Conservation (phyloP, 2,888 invertebrate genomes). For the Craniophora ligustri region DNA sequence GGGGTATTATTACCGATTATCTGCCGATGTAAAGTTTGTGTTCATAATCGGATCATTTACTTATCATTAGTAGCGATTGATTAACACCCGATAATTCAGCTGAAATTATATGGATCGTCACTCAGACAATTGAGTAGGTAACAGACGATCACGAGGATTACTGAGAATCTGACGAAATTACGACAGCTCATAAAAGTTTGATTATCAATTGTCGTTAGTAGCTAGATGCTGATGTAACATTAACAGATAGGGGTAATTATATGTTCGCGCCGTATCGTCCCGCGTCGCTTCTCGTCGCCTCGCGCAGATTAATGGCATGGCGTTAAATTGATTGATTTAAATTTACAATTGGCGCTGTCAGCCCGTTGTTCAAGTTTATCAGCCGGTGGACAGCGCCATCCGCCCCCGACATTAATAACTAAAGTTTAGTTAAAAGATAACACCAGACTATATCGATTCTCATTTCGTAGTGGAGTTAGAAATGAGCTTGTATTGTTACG, state of each 20-base stretch:
- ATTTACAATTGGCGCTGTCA: constrained; percentile 29
- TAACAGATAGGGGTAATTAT: constrained; percentile 32
- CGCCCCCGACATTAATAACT: constrained; percentile 22
- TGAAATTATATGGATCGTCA: too few relatives aligned
- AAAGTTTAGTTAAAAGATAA: constrained; percentile 44
- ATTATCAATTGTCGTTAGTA: constrained; percentile 48
- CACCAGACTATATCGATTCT: constrained; percentile 5
- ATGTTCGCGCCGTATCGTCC: constrained; percentile 13
- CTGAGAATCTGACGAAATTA: constrained; percentile 8
- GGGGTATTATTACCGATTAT: constrained; percentile 12
- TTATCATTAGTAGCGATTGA: constrained; percentile 13
- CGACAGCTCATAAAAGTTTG: constrained; percentile 51
- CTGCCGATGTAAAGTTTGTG: constrained; percentile 9
- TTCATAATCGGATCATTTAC: constrained; percentile 9
- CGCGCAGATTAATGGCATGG: constrained; percentile 50
- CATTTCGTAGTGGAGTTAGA: constrained; percentile 16
- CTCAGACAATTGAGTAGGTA: constrained; percentile 3
- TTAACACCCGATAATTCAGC: constrained; percentile 6
- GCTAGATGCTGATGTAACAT: constrained; percentile 30
- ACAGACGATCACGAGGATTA: constrained; percentile 26
- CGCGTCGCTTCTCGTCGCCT: constrained; percentile 15
- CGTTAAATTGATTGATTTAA: constrained; percentile 57
- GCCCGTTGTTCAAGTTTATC: constrained; percentile 13
- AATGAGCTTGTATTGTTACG: constrained; percentile 3
- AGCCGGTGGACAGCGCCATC: constrained; percentile 15